Evolutionary conservation across 1,140 invertebrate species (phyloP).

Genomic region (Himalopsyche phryganea): DNA sequence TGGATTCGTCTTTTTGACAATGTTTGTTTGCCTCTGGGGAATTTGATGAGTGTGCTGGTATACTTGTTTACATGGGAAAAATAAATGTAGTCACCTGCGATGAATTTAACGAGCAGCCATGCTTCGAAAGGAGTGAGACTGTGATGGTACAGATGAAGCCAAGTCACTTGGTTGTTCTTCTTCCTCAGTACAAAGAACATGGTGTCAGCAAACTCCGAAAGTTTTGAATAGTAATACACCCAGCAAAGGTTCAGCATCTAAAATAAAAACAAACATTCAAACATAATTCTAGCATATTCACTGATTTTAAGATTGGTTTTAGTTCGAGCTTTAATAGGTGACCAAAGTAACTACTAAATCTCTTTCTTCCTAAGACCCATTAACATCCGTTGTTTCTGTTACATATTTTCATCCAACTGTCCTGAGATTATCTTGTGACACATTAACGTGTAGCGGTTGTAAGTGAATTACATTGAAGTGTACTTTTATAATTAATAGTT

Average conservation of each 20-base stretch:
- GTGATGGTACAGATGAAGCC: slow-evolving; percentile 93
- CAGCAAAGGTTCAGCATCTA: slow-evolving; percentile 92
- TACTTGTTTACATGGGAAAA: neutral
- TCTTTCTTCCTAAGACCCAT: too few relatives aligned
- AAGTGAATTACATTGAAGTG: too few relatives aligned
- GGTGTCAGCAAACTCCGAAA: slow-evolving; percentile 94
- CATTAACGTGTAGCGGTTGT: too few relatives aligned
- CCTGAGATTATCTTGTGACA: too few relatives aligned
- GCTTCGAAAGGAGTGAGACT: slow-evolving; percentile 91
- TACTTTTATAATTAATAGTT: too few relatives aligned
- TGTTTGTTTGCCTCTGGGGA: neutral
- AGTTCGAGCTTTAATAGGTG: too few relatives aligned
- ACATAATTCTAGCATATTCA: too few relatives aligned
- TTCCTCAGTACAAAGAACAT: slow-evolving; percentile 89
- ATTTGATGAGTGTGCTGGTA: neutral
- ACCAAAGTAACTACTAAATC: too few relatives aligned
- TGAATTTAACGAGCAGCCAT: slow-evolving; percentile 93
- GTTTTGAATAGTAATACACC: slow-evolving; percentile 97
- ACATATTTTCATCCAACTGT: too few relatives aligned
- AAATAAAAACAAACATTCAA: slow-evolving; percentile 43
- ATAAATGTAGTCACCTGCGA: slow-evolving; percentile 64
- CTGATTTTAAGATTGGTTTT: too few relatives aligned
- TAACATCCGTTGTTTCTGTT: too few relatives aligned
- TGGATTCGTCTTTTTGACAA: too few relatives aligned
- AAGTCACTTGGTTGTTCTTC: slow-evolving; percentile 89